A percentile compares a stretch with the other conserved stretches of the same genome.
Conservation (phyloP, 2,888 invertebrate species). For the Caenorhabditis imperialis region DNA sequence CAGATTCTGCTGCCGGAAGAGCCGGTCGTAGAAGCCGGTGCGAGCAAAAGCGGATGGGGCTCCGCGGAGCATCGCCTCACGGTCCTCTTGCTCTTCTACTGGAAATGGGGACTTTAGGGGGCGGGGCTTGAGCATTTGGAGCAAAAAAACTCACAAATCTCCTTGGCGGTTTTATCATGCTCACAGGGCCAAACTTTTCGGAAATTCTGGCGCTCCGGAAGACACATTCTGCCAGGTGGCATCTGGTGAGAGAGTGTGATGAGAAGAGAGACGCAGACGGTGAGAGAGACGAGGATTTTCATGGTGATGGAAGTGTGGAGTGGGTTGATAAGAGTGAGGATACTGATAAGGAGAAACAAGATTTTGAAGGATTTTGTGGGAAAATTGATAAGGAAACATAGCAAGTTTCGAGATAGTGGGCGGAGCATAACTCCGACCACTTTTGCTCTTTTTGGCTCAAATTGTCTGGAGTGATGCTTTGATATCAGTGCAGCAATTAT, state of each 20-base stretch:
- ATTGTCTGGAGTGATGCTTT: too few species aligned
- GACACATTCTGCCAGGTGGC: slow-evolving; percentile 46
- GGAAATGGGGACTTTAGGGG: slow-evolving; percentile 9
- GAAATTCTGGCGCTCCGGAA: slow-evolving; percentile 46
- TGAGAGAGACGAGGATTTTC: not conserved
- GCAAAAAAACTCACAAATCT: slow-evolving; percentile 25
- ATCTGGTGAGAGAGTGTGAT: slow-evolving; percentile 20
- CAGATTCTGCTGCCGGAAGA: slow-evolving; percentile 56
- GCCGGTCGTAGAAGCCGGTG: slow-evolving; percentile 60
- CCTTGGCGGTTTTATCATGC: slow-evolving; percentile 33
- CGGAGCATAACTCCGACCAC: too few species aligned
- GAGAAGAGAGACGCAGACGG: slow-evolving; percentile 13
- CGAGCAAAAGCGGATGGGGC: slow-evolving; percentile 59
- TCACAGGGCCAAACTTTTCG: slow-evolving; percentile 50
- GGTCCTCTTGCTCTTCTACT: slow-evolving; percentile 50
- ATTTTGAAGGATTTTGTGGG: too few species aligned
- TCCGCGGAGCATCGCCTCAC: slow-evolving; percentile 38
- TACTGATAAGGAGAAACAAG: too few species aligned
- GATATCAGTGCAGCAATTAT: too few species aligned
- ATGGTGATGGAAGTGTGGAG: not conserved
- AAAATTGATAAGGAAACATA: too few species aligned
- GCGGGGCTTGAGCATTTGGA: not conserved
- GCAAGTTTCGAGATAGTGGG: too few species aligned
- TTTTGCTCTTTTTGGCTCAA: too few species aligned
- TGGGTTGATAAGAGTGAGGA: not conserved